Evolutionary conservation across 2,113 vertebrate genomes (phyloP).

Genomic region (Oriolus oriolus): DNA sequence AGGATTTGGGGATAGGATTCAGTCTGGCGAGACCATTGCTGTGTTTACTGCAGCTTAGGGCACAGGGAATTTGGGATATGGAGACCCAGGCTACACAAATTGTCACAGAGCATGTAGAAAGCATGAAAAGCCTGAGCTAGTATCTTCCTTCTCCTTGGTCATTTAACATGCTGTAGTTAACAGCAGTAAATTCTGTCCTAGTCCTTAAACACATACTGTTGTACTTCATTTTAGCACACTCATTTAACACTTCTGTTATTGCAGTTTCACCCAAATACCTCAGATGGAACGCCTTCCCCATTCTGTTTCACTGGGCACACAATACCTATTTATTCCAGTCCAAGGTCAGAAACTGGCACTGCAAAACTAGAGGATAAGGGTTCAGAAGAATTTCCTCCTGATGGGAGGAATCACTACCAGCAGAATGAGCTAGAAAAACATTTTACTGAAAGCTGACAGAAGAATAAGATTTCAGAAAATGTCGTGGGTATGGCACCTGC

Average conservation of each 20-base stretch:
- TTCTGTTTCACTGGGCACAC: background rate
- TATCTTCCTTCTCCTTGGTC: background rate
- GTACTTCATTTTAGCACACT: background rate
- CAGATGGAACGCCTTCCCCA: background rate
- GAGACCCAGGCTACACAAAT: background rate
- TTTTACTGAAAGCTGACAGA: background rate
- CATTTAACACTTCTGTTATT: background rate
- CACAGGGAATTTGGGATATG: background rate
- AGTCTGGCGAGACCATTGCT: background rate
- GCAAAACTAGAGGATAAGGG: background rate
- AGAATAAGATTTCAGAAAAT: background rate
- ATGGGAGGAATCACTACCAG: background rate
- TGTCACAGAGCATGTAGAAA: background rate
- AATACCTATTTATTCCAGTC: background rate
- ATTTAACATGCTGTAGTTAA: background rate
- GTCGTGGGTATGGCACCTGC: background rate
- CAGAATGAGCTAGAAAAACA: background rate
- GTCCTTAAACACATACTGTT: fast-evolving
- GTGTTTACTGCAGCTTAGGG: background rate
- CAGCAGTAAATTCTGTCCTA: background rate
- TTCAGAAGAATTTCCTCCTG: background rate
- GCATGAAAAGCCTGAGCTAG: background rate
- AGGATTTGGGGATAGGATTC: background rate
- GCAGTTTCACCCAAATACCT: background rate
- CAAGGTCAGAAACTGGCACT: background rate